Percentiles rank a stretch among this genome's conserved stretches.
Conservation (phyloP, 2,888 invertebrate species). For the Osedax frankpressi region DNA sequence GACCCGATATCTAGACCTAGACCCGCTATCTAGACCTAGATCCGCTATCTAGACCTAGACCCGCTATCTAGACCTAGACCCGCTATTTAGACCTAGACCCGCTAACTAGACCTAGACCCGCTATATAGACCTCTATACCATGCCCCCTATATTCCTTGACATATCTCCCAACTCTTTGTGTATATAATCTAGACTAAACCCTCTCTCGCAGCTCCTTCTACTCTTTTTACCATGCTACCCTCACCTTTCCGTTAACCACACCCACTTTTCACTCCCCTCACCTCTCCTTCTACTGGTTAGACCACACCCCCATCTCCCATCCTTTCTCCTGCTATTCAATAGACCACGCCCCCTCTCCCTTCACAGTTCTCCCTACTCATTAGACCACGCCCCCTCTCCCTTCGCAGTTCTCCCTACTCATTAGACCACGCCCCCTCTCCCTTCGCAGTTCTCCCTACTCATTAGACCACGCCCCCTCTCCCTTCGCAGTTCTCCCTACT, state of each 20-base stretch:
- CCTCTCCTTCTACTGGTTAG: background rate
- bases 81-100: too few species aligned
- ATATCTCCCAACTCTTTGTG: too few species aligned
- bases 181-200: too few species aligned
- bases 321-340: background rate
- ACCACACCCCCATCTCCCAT: too few species aligned
- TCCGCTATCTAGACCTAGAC: too few species aligned
- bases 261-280: too few species aligned
- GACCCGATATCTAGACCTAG: too few species aligned
- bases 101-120: too few species aligned
- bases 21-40: too few species aligned
- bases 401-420: background rate
- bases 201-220: background rate
- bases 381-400: background rate
- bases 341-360: background rate
- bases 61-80: too few species aligned
- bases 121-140: too few species aligned
- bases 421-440: background rate
- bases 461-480: background rate
- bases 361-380: background rate
- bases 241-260: background rate
- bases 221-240: background rate
- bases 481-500: background rate
- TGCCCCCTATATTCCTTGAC: too few species aligned
- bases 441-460: background rate